phyloP scores from a whole-genome alignment of 2,888 invertebrate species.

The Nomada ruficornis region DNA sequence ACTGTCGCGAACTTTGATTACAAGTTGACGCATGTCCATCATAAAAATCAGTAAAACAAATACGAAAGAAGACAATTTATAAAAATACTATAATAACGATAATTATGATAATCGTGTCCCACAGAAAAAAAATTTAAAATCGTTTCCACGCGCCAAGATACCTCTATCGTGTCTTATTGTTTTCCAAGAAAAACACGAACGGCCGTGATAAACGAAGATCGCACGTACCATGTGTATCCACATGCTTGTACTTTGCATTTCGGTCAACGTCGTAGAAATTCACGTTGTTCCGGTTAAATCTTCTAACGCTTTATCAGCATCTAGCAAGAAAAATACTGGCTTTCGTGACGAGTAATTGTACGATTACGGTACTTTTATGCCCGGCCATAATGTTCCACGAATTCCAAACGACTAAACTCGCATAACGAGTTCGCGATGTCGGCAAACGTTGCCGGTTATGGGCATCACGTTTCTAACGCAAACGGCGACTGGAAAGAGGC shows the following conservation, averaged over 20 bases:
- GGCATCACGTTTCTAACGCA: constrained; percentile 59
- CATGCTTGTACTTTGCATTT: constrained; percentile 12
- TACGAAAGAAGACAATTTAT: too few species aligned
- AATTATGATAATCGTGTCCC: too few species aligned
- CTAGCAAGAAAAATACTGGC: neutral
- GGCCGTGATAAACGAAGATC: neutral
- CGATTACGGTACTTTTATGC: constrained; percentile 51
- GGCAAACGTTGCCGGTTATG: constrained; percentile 35
- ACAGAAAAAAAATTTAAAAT: too few species aligned
- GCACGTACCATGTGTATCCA: neutral
- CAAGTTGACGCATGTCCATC: too few species aligned
- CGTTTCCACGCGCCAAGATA: neutral
- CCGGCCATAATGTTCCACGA: constrained; percentile 37
- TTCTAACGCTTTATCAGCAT: constrained; percentile 18
- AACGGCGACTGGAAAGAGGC: constrained; percentile 36
- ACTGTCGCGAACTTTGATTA: too few species aligned
- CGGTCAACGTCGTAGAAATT: neutral
- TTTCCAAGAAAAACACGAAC: neutral
- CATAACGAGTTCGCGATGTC: constrained; percentile 15
- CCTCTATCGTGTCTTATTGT: constrained; percentile 5
- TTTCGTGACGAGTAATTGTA: constrained; percentile 23
- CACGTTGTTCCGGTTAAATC: constrained; percentile 28
- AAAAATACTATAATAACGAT: too few species aligned
- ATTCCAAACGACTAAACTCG: constrained; percentile 19
- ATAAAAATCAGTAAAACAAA: too few species aligned